Evolutionary conservation across 2,888 invertebrate genomes (phyloP).

Genomic region (Choristoneura rosaceana): DNA sequence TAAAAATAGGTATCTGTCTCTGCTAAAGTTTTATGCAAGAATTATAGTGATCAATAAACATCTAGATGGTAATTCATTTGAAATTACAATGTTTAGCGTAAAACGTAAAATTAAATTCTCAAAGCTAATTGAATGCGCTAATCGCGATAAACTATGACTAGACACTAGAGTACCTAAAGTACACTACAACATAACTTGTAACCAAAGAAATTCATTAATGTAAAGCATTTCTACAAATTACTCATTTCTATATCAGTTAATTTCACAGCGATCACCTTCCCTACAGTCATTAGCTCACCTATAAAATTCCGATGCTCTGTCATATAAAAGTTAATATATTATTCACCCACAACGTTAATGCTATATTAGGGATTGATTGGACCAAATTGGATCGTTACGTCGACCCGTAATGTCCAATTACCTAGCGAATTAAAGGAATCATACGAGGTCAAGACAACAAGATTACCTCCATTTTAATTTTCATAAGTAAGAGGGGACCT

Average conservation of each 20-base stretch:
- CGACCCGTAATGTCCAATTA: slow-evolving; percentile 79
- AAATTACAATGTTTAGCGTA: background rate
- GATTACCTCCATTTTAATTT: slow-evolving; percentile 60
- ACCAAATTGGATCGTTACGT: slow-evolving; percentile 78
- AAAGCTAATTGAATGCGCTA: background rate
- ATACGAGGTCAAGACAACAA: slow-evolving; percentile 62
- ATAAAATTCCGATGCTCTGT: slow-evolving; percentile 37
- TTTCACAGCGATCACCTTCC: slow-evolving; percentile 29
- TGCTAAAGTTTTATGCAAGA: background rate
- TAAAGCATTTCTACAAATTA: slow-evolving; percentile 10
- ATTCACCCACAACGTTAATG: slow-evolving; percentile 69
- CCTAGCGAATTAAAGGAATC: slow-evolving; percentile 75
- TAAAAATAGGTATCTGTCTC: background rate
- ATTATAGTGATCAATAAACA: too few species aligned
- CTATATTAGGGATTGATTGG: slow-evolving; percentile 77
- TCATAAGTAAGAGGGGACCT: slow-evolving; percentile 54
- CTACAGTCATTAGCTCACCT: slow-evolving; percentile 33
- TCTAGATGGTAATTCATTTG: too few species aligned
- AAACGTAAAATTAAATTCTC: background rate
- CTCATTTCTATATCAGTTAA: slow-evolving; percentile 20
- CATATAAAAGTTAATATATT: slow-evolving; percentile 57
- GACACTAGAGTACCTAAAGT: background rate
- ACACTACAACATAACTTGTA: background rate
- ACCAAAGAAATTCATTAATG: slow-evolving; percentile 1
- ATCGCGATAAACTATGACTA: background rate